Conservation (phyloP, 1,140 invertebrate species). For the Spodoptera litura region DNA sequence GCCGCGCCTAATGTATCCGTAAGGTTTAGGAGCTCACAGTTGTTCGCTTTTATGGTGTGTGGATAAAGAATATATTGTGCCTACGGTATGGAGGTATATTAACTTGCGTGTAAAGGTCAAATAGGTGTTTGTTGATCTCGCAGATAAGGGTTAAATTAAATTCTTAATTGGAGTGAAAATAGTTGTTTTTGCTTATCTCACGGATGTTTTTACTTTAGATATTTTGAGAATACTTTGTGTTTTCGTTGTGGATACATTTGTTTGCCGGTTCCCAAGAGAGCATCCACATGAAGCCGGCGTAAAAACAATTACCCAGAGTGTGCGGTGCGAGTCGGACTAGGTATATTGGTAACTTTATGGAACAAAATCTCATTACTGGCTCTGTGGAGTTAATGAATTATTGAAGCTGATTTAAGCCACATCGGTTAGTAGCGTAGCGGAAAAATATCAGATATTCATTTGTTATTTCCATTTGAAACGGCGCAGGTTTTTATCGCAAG, state of each 20-base stretch:
- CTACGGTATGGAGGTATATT: slow-evolving; percentile 21
- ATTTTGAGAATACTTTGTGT: slow-evolving; percentile 29
- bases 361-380: slow-evolving; percentile 41
- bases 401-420: slow-evolving; percentile 57
- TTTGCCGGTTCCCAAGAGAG: slow-evolving; percentile 18
- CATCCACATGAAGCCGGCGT: slow-evolving; percentile 6
- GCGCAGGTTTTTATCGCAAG: slow-evolving; percentile 79
- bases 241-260: slow-evolving; percentile 22
- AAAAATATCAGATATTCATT: slow-evolving; percentile 71
- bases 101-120: slow-evolving; percentile 30
- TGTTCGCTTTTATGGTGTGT: slow-evolving; percentile 58
- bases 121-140: slow-evolving; percentile 21
- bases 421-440: slow-evolving; percentile 52
- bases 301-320: slow-evolving; percentile 41
- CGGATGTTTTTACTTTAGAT: slow-evolving; percentile 18
- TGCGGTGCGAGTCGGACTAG: slow-evolving; percentile 20
- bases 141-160: slow-evolving; percentile 41
- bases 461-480: slow-evolving; percentile 79
- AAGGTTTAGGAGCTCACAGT: slow-evolving; percentile 61
- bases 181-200: slow-evolving; percentile 33
- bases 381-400: slow-evolving; percentile 55
- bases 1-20: slow-evolving; percentile 72
- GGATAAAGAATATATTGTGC: slow-evolving; percentile 49
- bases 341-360: slow-evolving; percentile 43
- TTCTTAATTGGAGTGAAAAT: slow-evolving; percentile 41